phyloP scores from a whole-genome alignment of 2,888 invertebrate genomes.

The Phyllotreta striolata region DNA sequence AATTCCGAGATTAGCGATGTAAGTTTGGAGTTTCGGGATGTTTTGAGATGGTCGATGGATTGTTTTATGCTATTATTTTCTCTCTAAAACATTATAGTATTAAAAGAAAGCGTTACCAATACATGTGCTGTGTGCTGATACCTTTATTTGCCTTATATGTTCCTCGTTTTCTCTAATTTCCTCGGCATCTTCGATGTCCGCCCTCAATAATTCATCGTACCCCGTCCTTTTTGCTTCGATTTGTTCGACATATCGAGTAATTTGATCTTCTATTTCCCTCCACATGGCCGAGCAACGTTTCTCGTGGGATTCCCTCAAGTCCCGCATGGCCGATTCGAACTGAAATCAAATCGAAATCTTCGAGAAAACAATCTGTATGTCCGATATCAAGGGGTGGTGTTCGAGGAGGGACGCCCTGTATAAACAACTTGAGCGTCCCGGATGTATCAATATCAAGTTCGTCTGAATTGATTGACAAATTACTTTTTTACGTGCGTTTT shows the following conservation, averaged over 20 bases:
- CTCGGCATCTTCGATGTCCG: conserved; percentile 54
- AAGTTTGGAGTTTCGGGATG: conserved; percentile 41
- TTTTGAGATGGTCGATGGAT: conserved; percentile 41
- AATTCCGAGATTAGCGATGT: conserved; percentile 39
- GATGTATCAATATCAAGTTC: conserved; percentile 32
- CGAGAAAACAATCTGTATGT: not conserved
- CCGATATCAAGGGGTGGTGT: too few species aligned
- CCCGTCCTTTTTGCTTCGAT: conserved; percentile 56
- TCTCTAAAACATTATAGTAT: conserved; percentile 38
- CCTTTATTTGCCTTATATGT: conserved; percentile 52
- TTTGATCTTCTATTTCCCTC: conserved; percentile 52
- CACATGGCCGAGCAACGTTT: conserved; percentile 52
- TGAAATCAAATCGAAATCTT: conserved; percentile 39
- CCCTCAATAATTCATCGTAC: conserved; percentile 54
- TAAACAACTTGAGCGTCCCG: not conserved
- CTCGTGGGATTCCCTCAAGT: conserved; percentile 49
- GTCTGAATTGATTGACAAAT: conserved; percentile 46
- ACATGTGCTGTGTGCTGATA: too few species aligned
- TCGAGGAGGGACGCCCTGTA: too few species aligned
- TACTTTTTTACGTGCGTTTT: conserved; percentile 30
- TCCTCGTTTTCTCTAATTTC: conserved; percentile 54
- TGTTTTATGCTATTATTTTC: conserved; percentile 46
- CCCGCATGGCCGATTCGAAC: conserved; percentile 49
- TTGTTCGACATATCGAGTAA: conserved; percentile 51
- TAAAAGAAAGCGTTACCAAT: too few species aligned